Percentiles rank a stretch among this genome's conserved stretches.
Conservation (phyloP, 2,797 vertebrate species). For the Eutrigla gurnardus region DNA sequence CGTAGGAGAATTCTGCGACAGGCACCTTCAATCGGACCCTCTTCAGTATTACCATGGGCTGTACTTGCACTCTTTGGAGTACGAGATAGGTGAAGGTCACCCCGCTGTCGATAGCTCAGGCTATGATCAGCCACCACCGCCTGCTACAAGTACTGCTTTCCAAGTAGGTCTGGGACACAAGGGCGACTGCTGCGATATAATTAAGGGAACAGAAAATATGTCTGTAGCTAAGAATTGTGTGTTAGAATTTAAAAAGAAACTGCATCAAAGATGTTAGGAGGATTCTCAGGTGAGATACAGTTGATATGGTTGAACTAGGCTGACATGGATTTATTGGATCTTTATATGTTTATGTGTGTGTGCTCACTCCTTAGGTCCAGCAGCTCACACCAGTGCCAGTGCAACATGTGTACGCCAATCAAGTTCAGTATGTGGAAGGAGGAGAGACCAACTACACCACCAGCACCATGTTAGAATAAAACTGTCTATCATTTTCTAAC, state of each 20-base stretch:
- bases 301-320: neutral
- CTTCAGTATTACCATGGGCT: slow-evolving; percentile 37
- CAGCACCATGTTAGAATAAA: slow-evolving; percentile 90
- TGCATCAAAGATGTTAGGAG: neutral
- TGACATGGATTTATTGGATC: slow-evolving; percentile 21
- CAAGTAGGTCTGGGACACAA: slow-evolving; percentile 78
- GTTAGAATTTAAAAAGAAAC: neutral
- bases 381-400: slow-evolving; percentile 93
- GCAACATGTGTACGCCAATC: slow-evolving; percentile 92
- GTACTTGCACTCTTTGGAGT: slow-evolving; percentile 48
- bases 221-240: slow-evolving; percentile 7
- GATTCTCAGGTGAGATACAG: neutral
- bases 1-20: slow-evolving; percentile 20
- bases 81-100: slow-evolving; percentile 35
- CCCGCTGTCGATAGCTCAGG: slow-evolving; percentile 37
- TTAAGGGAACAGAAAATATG: slow-evolving; percentile 20
- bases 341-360: slow-evolving; percentile 40
- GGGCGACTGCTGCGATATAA: slow-evolving; percentile 28
- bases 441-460: slow-evolving; percentile 90
- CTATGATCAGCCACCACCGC: slow-evolving; percentile 41
- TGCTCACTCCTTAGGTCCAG: slow-evolving; percentile 66
- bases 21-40: slow-evolving; percentile 45
- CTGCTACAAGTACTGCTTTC: slow-evolving; percentile 42
- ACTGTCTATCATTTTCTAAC: neutral
- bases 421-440: slow-evolving; percentile 95